phyloP scores from a whole-genome alignment of 2,797 vertebrate species.

The Lemur catta region DNA sequence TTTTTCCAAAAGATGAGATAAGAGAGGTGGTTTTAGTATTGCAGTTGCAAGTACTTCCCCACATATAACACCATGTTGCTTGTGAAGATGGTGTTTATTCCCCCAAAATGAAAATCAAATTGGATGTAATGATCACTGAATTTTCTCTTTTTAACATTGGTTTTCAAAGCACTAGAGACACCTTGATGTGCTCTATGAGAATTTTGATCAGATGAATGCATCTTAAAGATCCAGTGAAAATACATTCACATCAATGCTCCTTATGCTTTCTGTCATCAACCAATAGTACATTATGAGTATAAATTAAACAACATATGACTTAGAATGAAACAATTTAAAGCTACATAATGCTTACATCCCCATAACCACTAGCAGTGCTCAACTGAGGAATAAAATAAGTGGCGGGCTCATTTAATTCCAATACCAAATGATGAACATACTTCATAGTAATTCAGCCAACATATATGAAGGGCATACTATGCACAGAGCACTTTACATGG shows the following conservation, averaged over 20 bases:
- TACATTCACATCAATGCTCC: neutral
- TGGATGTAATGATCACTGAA: neutral
- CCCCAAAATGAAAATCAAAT: slow-evolving; percentile 42
- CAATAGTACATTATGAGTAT: neutral
- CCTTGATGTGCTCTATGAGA: neutral
- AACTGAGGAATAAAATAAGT: neutral
- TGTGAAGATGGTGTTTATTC: neutral
- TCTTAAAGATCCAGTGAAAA: neutral
- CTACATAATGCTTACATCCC: neutral
- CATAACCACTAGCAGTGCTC: neutral
- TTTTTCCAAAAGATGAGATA: neutral
- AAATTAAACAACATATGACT: neutral
- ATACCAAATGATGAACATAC: neutral
- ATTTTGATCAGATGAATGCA: neutral
- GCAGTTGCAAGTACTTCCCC: neutral
- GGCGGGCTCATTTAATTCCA: neutral
- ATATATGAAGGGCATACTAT: neutral
- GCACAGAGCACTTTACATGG: neutral
- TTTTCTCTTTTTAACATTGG: neutral
- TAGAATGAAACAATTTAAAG: neutral
- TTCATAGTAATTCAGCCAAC: neutral
- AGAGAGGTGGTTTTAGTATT: neutral
- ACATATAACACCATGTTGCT: neutral
- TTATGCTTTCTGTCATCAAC: neutral
- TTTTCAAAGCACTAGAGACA: slow-evolving; percentile 16